phyloP scores from a whole-genome alignment of 2,888 invertebrate genomes.

The Trissolcus japonicus region DNA sequence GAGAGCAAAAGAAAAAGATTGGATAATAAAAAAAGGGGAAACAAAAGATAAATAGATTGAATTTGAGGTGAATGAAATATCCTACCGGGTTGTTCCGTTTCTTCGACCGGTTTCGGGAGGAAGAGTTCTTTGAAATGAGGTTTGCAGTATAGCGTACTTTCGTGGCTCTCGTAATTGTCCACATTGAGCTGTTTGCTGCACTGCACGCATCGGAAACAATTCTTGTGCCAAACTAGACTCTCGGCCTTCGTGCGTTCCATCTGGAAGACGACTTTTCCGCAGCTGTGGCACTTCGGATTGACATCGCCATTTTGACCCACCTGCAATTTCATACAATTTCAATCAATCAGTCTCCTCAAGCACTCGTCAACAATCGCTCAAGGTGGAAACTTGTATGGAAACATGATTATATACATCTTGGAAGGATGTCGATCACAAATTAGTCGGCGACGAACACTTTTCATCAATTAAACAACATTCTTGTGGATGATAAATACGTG shows the following conservation, averaged over 20 bases:
- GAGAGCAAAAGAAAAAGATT: no score
- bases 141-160: conserved; percentile 92
- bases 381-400: neutral
- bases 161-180: conserved; percentile 94
- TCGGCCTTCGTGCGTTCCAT: conserved; percentile 98
- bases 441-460: neutral
- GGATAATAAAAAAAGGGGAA: neutral
- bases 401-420: no score
- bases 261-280: conserved; percentile 93
- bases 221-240: conserved; percentile 92
- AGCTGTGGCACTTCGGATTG: conserved; percentile 87
- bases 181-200: conserved; percentile 95
- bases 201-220: conserved; percentile 95
- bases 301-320: conserved; percentile 77
- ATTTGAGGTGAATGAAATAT: conserved; percentile 59
- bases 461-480: neutral
- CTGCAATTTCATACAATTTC: conserved; percentile 56
- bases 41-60: neutral
- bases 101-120: conserved; percentile 91
- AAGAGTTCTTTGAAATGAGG: conserved; percentile 95
- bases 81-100: conserved; percentile 82
- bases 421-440: no score
- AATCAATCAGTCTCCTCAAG: neutral
- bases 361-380: neutral
- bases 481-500: no score